Evolutionary conservation across 2,113 vertebrate species (phyloP), one percentile per base, ranked within the genome.

Genomic region (Leptobrachium ailaonicum): DNA sequence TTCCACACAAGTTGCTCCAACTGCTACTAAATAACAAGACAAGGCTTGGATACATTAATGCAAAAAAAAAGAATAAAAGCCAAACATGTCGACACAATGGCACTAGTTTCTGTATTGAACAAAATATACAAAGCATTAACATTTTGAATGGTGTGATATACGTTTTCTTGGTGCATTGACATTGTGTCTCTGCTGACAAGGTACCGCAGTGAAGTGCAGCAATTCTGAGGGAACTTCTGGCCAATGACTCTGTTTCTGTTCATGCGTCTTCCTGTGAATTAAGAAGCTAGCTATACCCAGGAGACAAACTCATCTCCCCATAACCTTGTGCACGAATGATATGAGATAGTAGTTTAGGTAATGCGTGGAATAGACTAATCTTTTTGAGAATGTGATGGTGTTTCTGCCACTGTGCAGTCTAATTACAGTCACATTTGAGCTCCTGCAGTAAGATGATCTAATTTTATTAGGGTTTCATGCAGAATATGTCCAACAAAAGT

Each of bases 341-440:
- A 41, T 78, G 76, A 47, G 53, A 70, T 66, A 13, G 20, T 54
- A 73, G 62, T 74, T 58, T 58, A 63, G 41, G 43, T 58, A 54
- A 68, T 80, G 50, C 60, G 40, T 58, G 62, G n/a, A 80, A 79
- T 12, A 44, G 47, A 12, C 58, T 42, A 7, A 54, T 73, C 66
- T 66, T 72, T 73, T 66, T 54, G 12, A 41, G 20, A 50, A 60
- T 62, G n/a, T 80, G 41, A 74, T 68, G 10, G 11, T 60, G 5
- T 73, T 64, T 32, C 58, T 66, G 78, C 13, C 60, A 20, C 63
- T 62, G 44, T 80, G 60, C 14, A 7, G 64, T 54, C n/a, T 11
- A 74, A 67, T 80, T 68, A 67, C 71, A 79, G 66, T 79, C 60
- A 53, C 45, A 72, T 72, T 72, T 50, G 20, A 43, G 69, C 40